phyloP scores from a whole-genome alignment of 2,113 vertebrate species.

The Nycticorax nycticorax region DNA sequence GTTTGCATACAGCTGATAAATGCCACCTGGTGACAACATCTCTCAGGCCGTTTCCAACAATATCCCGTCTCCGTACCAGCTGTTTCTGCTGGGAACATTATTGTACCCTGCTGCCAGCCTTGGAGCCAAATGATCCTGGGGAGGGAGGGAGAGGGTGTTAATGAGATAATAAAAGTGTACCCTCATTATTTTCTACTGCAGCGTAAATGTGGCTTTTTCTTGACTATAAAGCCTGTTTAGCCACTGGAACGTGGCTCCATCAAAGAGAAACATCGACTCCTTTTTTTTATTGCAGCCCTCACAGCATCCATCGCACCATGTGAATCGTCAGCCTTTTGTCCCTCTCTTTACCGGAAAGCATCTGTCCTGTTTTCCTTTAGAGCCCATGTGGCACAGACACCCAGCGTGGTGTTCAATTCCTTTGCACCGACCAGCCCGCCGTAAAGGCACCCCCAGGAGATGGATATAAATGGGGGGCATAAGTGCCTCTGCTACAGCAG shows the following conservation, averaged over 20 bases:
- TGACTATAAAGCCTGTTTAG: conserved; percentile 1
- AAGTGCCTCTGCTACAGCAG: not conserved
- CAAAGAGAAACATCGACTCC: not conserved
- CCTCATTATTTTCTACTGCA: not conserved
- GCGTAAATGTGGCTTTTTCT: not conserved
- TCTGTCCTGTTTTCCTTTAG: not conserved
- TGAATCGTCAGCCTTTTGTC: not conserved
- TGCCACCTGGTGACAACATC: not conserved
- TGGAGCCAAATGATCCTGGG: conserved; percentile 6
- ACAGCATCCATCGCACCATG: not conserved
- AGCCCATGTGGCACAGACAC: not conserved
- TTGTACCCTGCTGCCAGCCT: not conserved
- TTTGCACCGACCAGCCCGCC: not conserved
- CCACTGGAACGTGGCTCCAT: not conserved
- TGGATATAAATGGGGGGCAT: not conserved
- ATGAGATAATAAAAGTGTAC: conserved; percentile 19
- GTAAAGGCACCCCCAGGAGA: not conserved
- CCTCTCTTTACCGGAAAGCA: not conserved
- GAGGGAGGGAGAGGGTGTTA: not conserved
- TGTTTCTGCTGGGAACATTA: conserved; percentile 24
- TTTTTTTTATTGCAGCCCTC: not conserved
- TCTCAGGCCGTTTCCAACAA: not conserved
- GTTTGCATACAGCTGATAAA: conserved; percentile 25
- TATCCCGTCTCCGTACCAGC: not conserved
- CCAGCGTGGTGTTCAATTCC: not conserved